Evolutionary conservation across 2,113 vertebrate genomes (phyloP).

Genomic region (Himantopus leucocephalus): DNA sequence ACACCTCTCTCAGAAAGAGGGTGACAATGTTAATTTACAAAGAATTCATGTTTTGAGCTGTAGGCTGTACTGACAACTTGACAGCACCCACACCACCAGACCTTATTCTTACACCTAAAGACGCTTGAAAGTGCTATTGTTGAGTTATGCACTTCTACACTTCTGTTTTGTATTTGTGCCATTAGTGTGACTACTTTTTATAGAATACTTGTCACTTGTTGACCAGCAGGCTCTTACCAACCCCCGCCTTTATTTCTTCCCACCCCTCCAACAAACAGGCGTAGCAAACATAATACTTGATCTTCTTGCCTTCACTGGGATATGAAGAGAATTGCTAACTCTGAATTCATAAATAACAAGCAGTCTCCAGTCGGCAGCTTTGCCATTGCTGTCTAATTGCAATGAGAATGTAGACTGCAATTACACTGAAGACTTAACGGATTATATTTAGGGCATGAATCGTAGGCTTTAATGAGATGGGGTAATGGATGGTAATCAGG

Average conservation of each 20-base stretch:
- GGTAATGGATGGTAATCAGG: not conserved
- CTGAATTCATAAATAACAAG: not conserved
- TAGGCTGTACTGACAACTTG: not conserved
- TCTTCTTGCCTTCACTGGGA: not conserved
- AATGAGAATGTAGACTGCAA: not conserved
- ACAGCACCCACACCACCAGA: not conserved
- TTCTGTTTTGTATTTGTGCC: not conserved
- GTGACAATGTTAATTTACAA: not conserved
- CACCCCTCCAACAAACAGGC: not conserved
- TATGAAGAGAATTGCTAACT: not conserved
- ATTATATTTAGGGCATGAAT: not conserved
- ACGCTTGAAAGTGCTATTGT: not conserved
- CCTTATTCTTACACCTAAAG: not conserved
- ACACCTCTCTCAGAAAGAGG: slow-evolving; percentile 8
- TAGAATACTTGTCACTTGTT: not conserved
- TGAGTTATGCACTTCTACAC: not conserved
- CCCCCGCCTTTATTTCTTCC: not conserved
- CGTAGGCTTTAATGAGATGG: not conserved
- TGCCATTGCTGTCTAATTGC: not conserved
- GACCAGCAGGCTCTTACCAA: not conserved
- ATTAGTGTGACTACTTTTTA: not conserved
- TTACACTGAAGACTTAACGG: not conserved
- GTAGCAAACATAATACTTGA: not conserved
- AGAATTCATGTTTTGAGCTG: not conserved
- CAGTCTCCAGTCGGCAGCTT: not conserved